Evolutionary conservation across 2,797 vertebrate species (phyloP).

Genomic region (Enteromius mattozi): DNA sequence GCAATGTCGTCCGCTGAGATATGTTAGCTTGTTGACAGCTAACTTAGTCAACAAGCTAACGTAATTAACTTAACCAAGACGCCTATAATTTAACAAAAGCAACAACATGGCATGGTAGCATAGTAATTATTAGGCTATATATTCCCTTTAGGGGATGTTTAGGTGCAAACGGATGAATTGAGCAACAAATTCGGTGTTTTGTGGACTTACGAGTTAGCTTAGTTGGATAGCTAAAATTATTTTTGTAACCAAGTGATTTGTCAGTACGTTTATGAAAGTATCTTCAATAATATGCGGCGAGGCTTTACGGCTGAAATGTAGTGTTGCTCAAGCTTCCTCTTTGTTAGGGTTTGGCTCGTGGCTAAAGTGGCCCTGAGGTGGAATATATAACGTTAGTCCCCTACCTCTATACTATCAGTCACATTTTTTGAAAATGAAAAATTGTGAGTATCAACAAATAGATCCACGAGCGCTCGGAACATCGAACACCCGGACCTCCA

Average conservation of each 20-base stretch:
- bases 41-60: constrained; percentile 19
- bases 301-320: background rate
- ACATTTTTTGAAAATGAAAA: constrained; percentile 80
- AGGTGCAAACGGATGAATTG: background rate
- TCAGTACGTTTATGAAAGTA: background rate
- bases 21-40: constrained; percentile 28
- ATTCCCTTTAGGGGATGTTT: constrained; percentile 17
- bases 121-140: background rate
- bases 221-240: background rate
- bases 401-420: background rate
- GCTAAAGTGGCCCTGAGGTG: background rate
- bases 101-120: background rate
- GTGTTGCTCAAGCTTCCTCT: background rate
- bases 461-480: constrained; percentile 81
- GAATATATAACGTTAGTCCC: background rate
- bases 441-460: constrained; percentile 94
- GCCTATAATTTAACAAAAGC: background rate
- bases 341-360: background rate
- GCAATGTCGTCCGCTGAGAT: constrained; percentile 19
- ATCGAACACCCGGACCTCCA: constrained; percentile 65
- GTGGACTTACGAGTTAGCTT: background rate
- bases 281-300: background rate
- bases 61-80: constrained; percentile 2
- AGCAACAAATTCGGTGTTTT: background rate
- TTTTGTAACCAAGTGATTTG: background rate